phyloP scores from a whole-genome alignment of 2,113 vertebrate genomes.

The Megaleporinus macrocephalus region DNA sequence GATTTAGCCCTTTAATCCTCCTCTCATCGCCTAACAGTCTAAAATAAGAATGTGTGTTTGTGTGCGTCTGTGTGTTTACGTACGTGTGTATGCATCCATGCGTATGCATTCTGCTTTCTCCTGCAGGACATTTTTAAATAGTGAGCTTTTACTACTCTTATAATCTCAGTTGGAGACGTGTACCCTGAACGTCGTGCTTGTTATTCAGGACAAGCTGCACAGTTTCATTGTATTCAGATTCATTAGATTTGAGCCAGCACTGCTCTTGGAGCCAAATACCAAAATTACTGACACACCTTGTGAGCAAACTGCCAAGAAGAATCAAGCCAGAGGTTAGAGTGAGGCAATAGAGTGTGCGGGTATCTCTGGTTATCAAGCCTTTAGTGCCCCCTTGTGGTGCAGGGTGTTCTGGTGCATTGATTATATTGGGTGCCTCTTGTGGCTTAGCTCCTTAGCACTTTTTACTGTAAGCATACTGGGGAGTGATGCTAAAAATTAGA shows the following conservation, averaged over 20 bases:
- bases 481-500: too few relatives aligned
- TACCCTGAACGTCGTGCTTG: neutral
- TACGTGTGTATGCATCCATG: neutral
- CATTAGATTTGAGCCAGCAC: neutral
- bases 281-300: neutral
- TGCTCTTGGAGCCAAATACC: neutral
- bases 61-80: neutral
- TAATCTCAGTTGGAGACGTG: neutral
- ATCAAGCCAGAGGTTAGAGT: slow-evolving; percentile 6
- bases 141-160: neutral
- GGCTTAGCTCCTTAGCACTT: too few relatives aligned
- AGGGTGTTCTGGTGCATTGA: neutral
- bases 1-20: neutral
- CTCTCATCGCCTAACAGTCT: slow-evolving; percentile 11
- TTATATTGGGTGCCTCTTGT: neutral
- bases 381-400: slow-evolving; percentile 51
- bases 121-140: neutral
- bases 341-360: neutral
- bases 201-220: neutral
- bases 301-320: slow-evolving; percentile 17
- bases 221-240: neutral
- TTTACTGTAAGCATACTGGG: too few relatives aligned
- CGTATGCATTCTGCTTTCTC: neutral
- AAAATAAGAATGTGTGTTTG: neutral
- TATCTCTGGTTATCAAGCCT: neutral